These are phyloP conservation scores for Alloplasta piceator DNA, from an alignment of 2,888 invertebrate species.

Conservation along the genomic window DNA sequence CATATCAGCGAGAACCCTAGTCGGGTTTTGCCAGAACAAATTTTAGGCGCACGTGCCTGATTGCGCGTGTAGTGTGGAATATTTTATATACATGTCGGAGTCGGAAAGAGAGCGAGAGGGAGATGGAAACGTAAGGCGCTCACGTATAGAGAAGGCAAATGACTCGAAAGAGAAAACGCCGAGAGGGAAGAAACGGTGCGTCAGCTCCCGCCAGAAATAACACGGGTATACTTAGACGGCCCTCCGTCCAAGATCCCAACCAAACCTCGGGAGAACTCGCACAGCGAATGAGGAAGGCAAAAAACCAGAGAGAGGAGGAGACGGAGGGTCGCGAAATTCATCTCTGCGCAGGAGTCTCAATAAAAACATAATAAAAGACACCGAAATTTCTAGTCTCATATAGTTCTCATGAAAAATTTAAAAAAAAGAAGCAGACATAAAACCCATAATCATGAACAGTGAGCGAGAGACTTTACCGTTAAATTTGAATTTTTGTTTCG, in stretches of 20 bases:
- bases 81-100: neutral
- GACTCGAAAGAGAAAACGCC: constrained; percentile 57
- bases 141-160: constrained; percentile 39
- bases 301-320: constrained; percentile 31
- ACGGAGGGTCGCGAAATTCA: constrained; percentile 44
- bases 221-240: constrained; percentile 82
- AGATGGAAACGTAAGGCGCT: constrained; percentile 22
- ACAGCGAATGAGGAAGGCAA: constrained; percentile 21
- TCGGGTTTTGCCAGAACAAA: constrained; percentile 59
- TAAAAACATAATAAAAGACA: constrained; percentile 67
- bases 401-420: no score
- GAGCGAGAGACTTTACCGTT: no score
- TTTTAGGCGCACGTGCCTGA: constrained; percentile 54
- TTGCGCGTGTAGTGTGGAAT: constrained; percentile 27
- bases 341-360: constrained; percentile 72
- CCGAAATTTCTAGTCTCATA: no score
- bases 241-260: constrained; percentile 78
- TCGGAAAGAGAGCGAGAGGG: constrained; percentile 43
- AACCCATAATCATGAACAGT: no score
- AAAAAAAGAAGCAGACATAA: no score
- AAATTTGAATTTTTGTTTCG: no score
- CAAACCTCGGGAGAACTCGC: constrained; percentile 67
- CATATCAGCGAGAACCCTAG: constrained; percentile 52
- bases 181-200: constrained; percentile 77
- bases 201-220: constrained; percentile 83